These are phyloP conservation scores for Fissipunctia ypsillon DNA, from an alignment of 2,888 invertebrate species.

Conservation along the genomic window DNA sequence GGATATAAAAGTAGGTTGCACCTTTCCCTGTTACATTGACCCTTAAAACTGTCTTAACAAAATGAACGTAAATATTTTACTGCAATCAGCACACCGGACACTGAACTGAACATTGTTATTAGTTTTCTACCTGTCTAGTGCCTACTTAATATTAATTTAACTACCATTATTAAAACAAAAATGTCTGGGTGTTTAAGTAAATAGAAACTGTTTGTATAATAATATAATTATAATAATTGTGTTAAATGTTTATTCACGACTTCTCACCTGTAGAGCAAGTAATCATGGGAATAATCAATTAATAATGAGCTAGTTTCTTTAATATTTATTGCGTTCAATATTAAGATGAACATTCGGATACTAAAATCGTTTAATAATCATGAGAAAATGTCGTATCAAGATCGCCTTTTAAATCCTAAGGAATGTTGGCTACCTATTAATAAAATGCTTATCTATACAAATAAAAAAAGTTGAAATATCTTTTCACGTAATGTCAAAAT, in stretches of 20 bases:
- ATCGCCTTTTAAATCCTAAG: neutral
- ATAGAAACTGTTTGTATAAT: neutral
- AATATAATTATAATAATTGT: conserved; percentile 9
- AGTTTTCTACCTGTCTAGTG: neutral
- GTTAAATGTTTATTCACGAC: conserved; percentile 43
- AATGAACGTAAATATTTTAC: neutral
- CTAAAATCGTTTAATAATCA: neutral
- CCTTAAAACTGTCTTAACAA: too few species aligned
- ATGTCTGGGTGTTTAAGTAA: neutral
- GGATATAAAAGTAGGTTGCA: neutral
- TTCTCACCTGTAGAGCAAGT: conserved; percentile 45
- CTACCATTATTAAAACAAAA: neutral
- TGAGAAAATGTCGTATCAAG: conserved; percentile 22
- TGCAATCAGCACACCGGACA: neutral
- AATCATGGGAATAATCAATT: conserved; percentile 27
- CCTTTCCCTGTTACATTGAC: neutral
- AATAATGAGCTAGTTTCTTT: conserved; percentile 13
- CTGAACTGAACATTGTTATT: neutral
- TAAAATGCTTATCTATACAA: too few species aligned
- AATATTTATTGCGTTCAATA: conserved; percentile 14
- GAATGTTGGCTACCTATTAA: too few species aligned
- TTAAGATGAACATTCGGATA: conserved; percentile 28
- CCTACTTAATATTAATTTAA: neutral
- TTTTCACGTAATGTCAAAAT: too few species aligned
- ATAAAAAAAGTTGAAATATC: too few species aligned